Evolutionary conservation across 2,888 invertebrate species (phyloP).

Genomic region (Diaperis boleti): DNA sequence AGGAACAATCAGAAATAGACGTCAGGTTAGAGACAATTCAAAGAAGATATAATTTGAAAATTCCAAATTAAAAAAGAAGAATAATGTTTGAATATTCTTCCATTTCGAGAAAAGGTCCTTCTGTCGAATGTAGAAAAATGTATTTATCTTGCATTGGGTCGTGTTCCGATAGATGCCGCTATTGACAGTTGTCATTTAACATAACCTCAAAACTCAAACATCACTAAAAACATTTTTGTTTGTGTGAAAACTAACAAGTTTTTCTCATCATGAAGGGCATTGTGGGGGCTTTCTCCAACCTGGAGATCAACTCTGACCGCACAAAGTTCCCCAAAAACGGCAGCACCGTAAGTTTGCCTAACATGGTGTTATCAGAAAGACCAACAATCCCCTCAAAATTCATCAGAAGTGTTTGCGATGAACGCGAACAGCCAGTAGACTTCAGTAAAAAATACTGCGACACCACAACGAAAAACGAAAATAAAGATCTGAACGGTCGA

Average conservation of each 20-base stretch:
- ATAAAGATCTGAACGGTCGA: no score
- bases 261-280: slow-evolving; percentile 9
- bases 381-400: not conserved
- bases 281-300: slow-evolving; percentile 6
- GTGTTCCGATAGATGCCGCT: no score
- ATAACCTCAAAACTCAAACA: not conserved
- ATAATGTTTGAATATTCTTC: no score
- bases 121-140: no score
- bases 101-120: no score
- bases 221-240: not conserved
- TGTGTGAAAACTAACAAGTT: no score
- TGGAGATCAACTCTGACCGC: not conserved
- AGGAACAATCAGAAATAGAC: no score
- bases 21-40: no score
- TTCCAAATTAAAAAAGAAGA: no score
- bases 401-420: slow-evolving; percentile 12
- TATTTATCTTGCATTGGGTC: no score
- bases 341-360: slow-evolving; percentile 19
- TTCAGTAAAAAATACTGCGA: slow-evolving; percentile 31
- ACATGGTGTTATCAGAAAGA: slow-evolving; percentile 7
- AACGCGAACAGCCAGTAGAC: slow-evolving; percentile 27
- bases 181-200: no score
- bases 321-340: not conserved
- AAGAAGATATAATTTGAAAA: no score
- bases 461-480: slow-evolving; percentile 9